Base-by-base conservation (phyloP, 2,113 vertebrate genomes). In the Halichoeres trimaculatus region DNA sequence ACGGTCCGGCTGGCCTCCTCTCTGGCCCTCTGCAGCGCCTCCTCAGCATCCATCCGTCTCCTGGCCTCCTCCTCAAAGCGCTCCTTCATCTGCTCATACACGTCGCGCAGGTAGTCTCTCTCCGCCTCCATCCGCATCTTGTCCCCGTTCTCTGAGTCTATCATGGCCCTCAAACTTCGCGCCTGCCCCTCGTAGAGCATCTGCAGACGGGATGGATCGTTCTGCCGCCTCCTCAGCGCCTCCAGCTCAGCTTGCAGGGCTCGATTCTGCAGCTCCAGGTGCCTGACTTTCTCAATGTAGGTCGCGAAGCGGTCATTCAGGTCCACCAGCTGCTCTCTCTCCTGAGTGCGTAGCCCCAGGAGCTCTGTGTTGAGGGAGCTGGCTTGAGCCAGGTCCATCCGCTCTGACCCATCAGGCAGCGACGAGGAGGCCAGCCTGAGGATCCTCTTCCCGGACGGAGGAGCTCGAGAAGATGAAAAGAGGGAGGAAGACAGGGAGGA, bases 241-340 rank as follows among this genome's bases (percentile, higher is more conserved):
- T 94, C 93, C 81, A 94, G 84, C 88, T 94, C 91, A 8, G 81
- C 57, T 66, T 91, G 83, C 57, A 95, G 93, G 11, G 90, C 91
- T 68, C 90, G 86, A 91, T 95, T 94, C 82, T 93, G 94, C 80
- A 91, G 91, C 92, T 96, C 95, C 72, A 96, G 91, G 53, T 85
- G 80, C 50, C 90, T 93, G 50, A 95, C 95, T 81, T 94, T 94
- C 83, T 96, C 94, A 8, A 95, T 91, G 91, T 95, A 96, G 78
- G 88, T 91, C 78, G 93, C 95, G 8, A 96, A 95, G 81, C 94
- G 94, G 89, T 95, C 94, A 40, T 96, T 96, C 54, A 96, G 92
- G 55, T 84, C 94, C 80, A 91, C 93, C 5, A 95, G 91, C 86
- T 95, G 94, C 78, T 94, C 94, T 71, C 88, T 92, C 85, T 96